Evolutionary conservation across 2,888 invertebrate genomes (phyloP).

Genomic region (Polydrusus tereticollis): DNA sequence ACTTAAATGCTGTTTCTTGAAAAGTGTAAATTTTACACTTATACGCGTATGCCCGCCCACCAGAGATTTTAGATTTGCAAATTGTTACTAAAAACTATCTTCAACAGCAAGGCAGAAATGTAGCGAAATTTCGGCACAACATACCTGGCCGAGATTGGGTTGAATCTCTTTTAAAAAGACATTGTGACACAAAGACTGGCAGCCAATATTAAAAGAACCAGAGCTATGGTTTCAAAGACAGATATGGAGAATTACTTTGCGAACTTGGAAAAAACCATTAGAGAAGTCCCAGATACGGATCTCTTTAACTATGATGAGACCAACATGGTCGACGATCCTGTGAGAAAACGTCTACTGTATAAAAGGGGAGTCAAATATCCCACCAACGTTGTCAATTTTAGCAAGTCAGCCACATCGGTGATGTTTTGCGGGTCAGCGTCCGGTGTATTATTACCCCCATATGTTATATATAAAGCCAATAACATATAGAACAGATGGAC

Average conservation of each 20-base stretch:
- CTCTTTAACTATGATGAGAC: conserved; percentile 1
- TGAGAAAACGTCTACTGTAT: background rate
- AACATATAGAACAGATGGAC: background rate
- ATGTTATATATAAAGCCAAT: background rate
- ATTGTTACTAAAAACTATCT: background rate
- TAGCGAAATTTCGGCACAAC: background rate
- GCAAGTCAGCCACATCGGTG: background rate
- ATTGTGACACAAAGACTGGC: background rate
- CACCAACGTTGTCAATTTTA: background rate
- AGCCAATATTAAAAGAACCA: background rate
- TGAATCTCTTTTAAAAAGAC: background rate
- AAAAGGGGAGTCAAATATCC: conserved; percentile 12
- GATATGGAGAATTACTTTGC: background rate
- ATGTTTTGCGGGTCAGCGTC: background rate
- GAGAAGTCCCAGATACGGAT: background rate
- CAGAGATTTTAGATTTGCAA: background rate
- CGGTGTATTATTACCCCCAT: background rate
- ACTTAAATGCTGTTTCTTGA: too few species aligned
- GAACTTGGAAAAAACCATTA: background rate
- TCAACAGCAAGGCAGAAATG: background rate
- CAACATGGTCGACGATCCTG: background rate
- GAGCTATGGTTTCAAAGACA: background rate
- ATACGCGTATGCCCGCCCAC: too few species aligned
- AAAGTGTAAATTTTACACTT: too few species aligned
- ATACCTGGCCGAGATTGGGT: background rate